Evolutionary conservation across 2,888 invertebrate species (phyloP).

Genomic region (Meiosimyza platycephala): DNA sequence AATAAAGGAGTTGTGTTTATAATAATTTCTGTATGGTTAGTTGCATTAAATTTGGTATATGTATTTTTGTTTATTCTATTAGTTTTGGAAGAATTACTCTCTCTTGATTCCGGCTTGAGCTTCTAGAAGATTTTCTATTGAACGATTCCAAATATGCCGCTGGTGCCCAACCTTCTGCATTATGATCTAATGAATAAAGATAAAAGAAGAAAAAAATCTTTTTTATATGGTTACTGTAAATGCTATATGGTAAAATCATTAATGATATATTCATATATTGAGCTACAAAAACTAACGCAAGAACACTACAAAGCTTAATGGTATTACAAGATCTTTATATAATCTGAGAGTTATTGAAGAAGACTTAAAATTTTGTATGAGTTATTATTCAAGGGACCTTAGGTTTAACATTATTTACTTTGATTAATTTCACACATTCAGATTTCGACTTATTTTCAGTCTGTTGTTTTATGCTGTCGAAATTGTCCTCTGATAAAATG

Average conservation of each 20-base stretch:
- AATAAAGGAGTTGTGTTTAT: neutral
- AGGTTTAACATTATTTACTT: no score
- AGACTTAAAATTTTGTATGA: no score
- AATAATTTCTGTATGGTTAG: neutral
- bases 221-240: neutral
- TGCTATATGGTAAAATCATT: neutral
- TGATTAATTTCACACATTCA: no score
- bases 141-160: conserved; percentile 88
- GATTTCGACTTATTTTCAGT: no score
- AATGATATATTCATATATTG: no score
- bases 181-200: conserved; percentile 68
- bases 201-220: conserved; percentile 14
- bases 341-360: no score
- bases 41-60: conserved; percentile 9
- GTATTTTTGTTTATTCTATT: conserved; percentile 39
- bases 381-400: no score
- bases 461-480: no score
- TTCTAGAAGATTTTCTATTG: conserved; percentile 79
- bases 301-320: no score
- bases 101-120: conserved; percentile 71
- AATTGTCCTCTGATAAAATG: no score
- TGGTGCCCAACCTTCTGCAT: conserved; percentile 93
- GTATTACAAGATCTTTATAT: no score
- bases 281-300: no score
- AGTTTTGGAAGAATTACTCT: conserved; percentile 53